Conservation (phyloP, 1,140 invertebrate genomes). For the Papilio aristodemus region DNA sequence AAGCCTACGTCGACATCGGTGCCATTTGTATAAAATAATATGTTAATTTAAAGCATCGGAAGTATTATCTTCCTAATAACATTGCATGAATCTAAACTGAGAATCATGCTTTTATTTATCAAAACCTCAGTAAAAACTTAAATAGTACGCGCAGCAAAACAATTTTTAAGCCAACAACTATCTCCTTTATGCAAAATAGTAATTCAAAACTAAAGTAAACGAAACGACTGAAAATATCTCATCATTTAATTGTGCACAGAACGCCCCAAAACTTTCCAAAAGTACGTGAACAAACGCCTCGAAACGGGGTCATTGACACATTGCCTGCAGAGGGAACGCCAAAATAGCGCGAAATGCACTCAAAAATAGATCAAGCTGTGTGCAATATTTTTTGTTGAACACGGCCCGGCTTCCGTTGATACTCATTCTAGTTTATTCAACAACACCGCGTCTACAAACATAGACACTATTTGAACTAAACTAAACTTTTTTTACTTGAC, state of each 20-base stretch:
- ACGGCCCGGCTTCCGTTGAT: conserved; percentile 43
- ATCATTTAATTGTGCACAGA: conserved; percentile 38
- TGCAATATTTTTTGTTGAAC: conserved; percentile 79
- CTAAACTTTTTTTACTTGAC: neutral
- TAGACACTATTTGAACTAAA: conserved; percentile 24
- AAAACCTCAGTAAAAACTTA: neutral
- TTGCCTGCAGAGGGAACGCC: conserved; percentile 74
- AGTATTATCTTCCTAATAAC: neutral
- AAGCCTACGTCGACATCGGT: neutral
- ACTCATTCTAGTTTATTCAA: conserved; percentile 14
- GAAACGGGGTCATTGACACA: conserved; percentile 78
- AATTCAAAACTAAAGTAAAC: neutral
- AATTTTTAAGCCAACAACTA: neutral
- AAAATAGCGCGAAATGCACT: conserved; percentile 80
- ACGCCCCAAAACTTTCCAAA: conserved; percentile 74
- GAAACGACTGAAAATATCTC: conserved; percentile 36
- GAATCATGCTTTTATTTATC: neutral
- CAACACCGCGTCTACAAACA: conserved; percentile 36
- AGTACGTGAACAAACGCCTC: conserved; percentile 73
- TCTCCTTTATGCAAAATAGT: neutral
- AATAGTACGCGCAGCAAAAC: neutral
- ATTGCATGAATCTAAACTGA: too few relatives aligned
- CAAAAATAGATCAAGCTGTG: conserved; percentile 77
- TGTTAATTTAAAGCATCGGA: conserved; percentile 12
- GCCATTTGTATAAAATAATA: conserved; percentile 25